Percentiles rank a stretch among this genome's conserved stretches.
Evolutionary conservation across 2,888 invertebrate species (phyloP).

Genomic region (Bunonema sp.): DNA sequence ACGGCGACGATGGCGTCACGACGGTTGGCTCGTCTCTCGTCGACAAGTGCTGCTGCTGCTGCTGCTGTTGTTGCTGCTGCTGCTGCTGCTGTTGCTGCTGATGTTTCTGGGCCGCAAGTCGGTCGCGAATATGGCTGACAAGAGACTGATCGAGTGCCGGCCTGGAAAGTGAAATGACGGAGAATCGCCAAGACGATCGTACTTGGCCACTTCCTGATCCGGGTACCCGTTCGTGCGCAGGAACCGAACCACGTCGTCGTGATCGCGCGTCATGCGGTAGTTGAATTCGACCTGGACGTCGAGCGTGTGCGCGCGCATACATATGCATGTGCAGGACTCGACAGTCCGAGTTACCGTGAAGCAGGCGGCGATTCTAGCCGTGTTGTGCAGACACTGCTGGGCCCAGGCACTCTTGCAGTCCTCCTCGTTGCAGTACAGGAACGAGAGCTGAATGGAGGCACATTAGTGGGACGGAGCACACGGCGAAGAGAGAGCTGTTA

Average conservation of each 20-base stretch:
- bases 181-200: no score
- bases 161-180: no score
- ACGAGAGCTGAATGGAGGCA: constrained; percentile 5
- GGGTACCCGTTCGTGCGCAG: constrained; percentile 35
- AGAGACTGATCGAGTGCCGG: background rate
- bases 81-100: constrained; percentile 3
- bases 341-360: no score
- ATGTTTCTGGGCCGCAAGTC: constrained; percentile 1
- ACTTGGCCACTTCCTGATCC: constrained; percentile 36
- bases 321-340: no score
- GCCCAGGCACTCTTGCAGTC: constrained; percentile 43
- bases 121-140: background rate
- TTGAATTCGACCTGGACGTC: no score
- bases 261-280: constrained; percentile 35
- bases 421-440: constrained; percentile 33
- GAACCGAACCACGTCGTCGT: constrained; percentile 26
- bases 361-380: constrained; percentile 36
- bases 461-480: background rate
- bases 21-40: background rate
- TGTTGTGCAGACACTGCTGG: constrained; percentile 39
- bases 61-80: constrained; percentile 2
- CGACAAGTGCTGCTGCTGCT: constrained; percentile 1
- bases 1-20: background rate
- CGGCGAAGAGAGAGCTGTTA: background rate
- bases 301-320: no score